These are phyloP conservation scores for Etia nguti DNA, from an alignment of 2,113 vertebrate species.

Conservation along the genomic window DNA sequence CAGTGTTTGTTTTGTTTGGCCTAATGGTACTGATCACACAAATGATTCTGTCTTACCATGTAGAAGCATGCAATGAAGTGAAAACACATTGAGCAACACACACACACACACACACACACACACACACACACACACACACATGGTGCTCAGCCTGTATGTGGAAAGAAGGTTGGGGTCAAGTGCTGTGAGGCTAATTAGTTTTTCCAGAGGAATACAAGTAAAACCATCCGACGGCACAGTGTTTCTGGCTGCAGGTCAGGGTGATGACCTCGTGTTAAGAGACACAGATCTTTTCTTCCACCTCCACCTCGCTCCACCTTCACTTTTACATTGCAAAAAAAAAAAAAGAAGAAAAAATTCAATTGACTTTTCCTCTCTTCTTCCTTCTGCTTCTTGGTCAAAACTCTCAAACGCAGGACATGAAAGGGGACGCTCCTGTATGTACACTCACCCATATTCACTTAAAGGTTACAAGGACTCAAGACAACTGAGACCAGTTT, in stretches of 20 bases:
- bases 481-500: neutral
- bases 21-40: neutral
- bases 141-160: neutral
- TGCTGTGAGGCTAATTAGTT: conserved; percentile 50
- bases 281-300: conserved; percentile 11
- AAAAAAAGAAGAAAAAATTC: neutral
- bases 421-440: neutral
- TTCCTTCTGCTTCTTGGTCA: neutral
- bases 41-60: neutral
- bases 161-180: conserved; percentile 5
- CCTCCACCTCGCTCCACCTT: neutral
- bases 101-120: too few species aligned
- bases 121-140: neutral
- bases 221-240: conserved; percentile 18
- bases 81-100: neutral
- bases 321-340: neutral
- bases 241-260: conserved; percentile 8
- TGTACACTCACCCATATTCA: neutral
- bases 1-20: neutral
- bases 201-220: conserved; percentile 26
- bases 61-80: neutral
- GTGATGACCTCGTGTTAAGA: conserved; percentile 15
- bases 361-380: conserved; percentile 6
- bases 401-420: neutral
- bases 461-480: conserved; percentile 27